Percentiles rank a stretch among this genome's conserved stretches.
phyloP scores from a whole-genome alignment of 2,888 invertebrate genomes.

The Catocala sponsa region DNA sequence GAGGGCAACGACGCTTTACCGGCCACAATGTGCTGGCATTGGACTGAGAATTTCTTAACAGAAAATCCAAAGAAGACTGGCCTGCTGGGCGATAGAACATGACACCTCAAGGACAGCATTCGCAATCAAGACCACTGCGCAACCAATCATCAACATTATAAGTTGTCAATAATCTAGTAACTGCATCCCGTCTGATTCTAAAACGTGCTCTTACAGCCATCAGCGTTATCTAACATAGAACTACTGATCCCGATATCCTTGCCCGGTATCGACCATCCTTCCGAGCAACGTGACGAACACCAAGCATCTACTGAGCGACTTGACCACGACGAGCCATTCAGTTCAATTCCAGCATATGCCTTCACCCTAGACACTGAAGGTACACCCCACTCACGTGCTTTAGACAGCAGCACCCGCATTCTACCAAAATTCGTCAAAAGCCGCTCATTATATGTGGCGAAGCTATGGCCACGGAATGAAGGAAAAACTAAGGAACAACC shows the following conservation, averaged over 20 bases:
- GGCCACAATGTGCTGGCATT: too few species aligned
- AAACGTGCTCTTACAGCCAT: slow-evolving; percentile 10
- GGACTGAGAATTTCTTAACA: too few species aligned
- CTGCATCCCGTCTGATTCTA: too few species aligned
- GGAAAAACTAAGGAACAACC: not conserved
- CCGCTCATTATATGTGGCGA: slow-evolving; percentile 13
- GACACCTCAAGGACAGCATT: too few species aligned
- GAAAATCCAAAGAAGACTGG: too few species aligned
- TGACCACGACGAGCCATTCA: not conserved
- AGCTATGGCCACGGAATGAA: not conserved
- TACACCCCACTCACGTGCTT: not conserved
- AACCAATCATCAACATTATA: too few species aligned
- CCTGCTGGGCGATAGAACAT: too few species aligned
- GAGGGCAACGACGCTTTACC: too few species aligned
- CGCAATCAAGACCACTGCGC: too few species aligned
- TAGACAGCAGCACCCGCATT: not conserved
- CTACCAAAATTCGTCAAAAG: not conserved
- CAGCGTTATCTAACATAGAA: slow-evolving; percentile 38
- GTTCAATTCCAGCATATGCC: not conserved
- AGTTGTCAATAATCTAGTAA: too few species aligned
- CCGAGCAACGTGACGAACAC: not conserved
- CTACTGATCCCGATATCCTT: slow-evolving; percentile 37
- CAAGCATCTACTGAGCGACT: too few species aligned
- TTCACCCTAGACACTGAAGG: not conserved
- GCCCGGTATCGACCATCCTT: not conserved